Evolutionary conservation across 2,888 invertebrate genomes (phyloP).

Genomic region (Schizaphis graminum): DNA sequence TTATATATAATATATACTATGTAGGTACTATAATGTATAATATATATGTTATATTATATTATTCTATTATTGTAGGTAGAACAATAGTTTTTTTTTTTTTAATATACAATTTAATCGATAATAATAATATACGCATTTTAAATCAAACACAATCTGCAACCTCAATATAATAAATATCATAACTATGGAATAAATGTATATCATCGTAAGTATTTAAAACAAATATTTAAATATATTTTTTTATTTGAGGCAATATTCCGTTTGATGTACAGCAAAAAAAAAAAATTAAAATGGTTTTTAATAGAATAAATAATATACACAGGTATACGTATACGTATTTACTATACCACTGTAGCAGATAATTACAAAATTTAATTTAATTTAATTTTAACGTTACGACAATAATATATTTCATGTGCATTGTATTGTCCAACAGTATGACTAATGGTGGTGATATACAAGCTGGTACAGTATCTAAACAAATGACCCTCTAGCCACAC

Average conservation of each 20-base stretch:
- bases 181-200: not conserved
- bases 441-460: not conserved
- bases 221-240: not conserved
- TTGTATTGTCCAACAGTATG: not conserved
- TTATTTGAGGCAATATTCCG: not conserved
- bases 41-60: not conserved
- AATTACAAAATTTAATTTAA: not conserved
- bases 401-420: not conserved
- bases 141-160: not conserved
- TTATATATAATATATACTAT: not conserved
- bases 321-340: not conserved
- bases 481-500: slow-evolving; percentile 1
- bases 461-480: not conserved
- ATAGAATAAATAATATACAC: not conserved
- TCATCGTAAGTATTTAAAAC: not conserved
- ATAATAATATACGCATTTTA: not conserved
- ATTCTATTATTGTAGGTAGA: not conserved
- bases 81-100: not conserved
- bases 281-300: not conserved
- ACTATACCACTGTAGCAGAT: not conserved
- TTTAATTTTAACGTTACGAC: not conserved
- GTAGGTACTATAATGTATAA: not conserved
- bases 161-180: slow-evolving; percentile 5
- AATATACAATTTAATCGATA: not conserved
- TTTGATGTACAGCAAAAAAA: not conserved